These are phyloP conservation scores for Drosophila nigromelanica DNA, from an alignment of 1,140 invertebrate genomes.

Conservation along the genomic window DNA sequence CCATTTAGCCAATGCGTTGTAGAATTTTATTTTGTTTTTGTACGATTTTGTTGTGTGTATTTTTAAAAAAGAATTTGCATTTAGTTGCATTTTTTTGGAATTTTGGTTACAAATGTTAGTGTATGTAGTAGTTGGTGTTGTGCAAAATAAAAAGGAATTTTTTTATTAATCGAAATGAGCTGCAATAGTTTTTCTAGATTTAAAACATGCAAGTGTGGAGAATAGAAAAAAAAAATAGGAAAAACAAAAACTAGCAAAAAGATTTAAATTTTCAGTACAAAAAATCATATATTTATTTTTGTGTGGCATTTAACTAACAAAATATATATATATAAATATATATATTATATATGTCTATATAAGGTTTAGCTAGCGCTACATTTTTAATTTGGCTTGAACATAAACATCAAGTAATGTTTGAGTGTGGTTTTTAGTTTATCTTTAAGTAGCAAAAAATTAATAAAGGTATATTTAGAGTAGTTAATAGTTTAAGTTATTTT, in stretches of 20 bases:
- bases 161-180: slow-evolving; percentile 30
- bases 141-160: slow-evolving; percentile 56
- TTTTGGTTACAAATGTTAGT: slow-evolving; percentile 55
- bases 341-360: slow-evolving; percentile 39
- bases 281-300: slow-evolving; percentile 70
- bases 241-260: slow-evolving; percentile 20
- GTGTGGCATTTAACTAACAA: slow-evolving; percentile 53
- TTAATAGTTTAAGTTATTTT: slow-evolving; percentile 41
- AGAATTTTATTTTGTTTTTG: slow-evolving; percentile 28
- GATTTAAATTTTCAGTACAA: slow-evolving; percentile 60
- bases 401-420: slow-evolving; percentile 58
- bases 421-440: slow-evolving; percentile 12
- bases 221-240: slow-evolving; percentile 4
- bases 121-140: slow-evolving; percentile 47
- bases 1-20: slow-evolving; percentile 59
- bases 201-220: slow-evolving; percentile 33
- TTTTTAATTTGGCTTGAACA: slow-evolving; percentile 69
- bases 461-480: slow-evolving; percentile 7
- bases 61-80: slow-evolving; percentile 58
- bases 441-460: slow-evolving; percentile 27
- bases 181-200: slow-evolving; percentile 37
- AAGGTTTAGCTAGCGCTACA: slow-evolving; percentile 56
- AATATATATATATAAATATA: slow-evolving; percentile 36
- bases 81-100: slow-evolving; percentile 48
- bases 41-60: neutral